Percentiles rank a stretch among this genome's conserved stretches.
These are phyloP conservation scores for Aphrophora alni DNA, from an alignment of 2,888 invertebrate genomes.

Conservation along the genomic window DNA sequence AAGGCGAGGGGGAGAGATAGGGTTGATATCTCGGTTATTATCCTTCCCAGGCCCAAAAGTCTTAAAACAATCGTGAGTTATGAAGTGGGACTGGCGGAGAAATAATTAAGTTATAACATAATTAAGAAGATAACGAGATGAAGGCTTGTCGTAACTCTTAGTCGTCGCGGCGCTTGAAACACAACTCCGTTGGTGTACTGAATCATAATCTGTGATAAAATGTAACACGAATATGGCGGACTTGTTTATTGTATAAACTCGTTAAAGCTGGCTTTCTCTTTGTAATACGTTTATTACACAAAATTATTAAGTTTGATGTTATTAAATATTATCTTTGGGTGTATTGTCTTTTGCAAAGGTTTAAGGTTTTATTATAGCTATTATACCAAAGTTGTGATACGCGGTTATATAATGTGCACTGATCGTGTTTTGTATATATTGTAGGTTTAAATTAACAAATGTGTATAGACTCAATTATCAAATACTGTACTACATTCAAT, in stretches of 20 bases:
- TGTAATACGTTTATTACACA: too few species aligned
- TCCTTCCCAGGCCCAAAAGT: not conserved
- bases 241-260: not conserved
- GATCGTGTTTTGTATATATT: too few species aligned
- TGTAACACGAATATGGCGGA: not conserved
- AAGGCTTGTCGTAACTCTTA: too few species aligned
- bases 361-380: not conserved
- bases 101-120: not conserved
- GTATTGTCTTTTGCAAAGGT: not conserved
- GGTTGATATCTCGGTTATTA: not conserved
- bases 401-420: too few species aligned
- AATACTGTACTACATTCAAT: too few species aligned
- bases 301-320: too few species aligned
- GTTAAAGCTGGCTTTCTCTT: not conserved
- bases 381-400: not conserved
- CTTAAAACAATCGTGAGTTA: slow-evolving; percentile 6
- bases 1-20: not conserved
- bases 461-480: too few species aligned
- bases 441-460: too few species aligned
- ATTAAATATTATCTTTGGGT: too few species aligned
- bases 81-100: not conserved
- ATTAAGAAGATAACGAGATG: slow-evolving; percentile 1
- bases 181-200: not conserved
- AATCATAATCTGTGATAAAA: not conserved
- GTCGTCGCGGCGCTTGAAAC: not conserved